Conservation (phyloP, 2,113 vertebrate species). For the Ophthalmolycus amberensis region DNA sequence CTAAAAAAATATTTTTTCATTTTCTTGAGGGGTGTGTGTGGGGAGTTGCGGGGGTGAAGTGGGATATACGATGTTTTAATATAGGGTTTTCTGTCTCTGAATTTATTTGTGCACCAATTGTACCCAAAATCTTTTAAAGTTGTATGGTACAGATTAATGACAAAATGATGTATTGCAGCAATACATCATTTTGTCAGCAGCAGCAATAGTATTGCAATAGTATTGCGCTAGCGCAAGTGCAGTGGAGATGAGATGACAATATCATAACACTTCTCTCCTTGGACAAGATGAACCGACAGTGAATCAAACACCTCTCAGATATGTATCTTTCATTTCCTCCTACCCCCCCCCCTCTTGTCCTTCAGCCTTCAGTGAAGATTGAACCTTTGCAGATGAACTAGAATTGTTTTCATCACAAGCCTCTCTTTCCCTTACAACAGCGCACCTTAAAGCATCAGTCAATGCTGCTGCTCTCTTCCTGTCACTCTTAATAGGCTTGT, state of each 20-base stretch:
- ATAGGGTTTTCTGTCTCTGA: background rate
- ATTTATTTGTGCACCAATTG: background rate
- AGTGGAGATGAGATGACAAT: constrained; percentile 14
- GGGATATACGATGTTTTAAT: background rate
- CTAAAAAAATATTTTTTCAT: background rate
- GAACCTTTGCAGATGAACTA: constrained; percentile 32
- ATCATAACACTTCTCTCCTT: constrained; percentile 24
- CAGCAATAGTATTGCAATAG: too few species aligned
- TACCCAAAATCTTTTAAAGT: constrained; percentile 2
- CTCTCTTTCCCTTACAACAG: constrained; percentile 6
- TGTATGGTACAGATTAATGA: constrained; percentile 11
- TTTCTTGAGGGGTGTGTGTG: background rate
- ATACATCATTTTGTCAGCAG: too few species aligned
- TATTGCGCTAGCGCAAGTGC: background rate
- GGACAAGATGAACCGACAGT: constrained; percentile 14
- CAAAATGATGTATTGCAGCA: constrained; percentile 25
- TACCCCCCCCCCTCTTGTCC: constrained; percentile 46
- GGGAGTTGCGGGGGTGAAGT: background rate
- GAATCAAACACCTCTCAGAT: constrained; percentile 60
- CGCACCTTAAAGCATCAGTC: background rate
- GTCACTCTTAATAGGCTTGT: constrained; percentile 6
- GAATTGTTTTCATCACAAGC: constrained; percentile 40
- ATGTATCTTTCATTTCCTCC: constrained; percentile 74
- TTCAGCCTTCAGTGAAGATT: constrained; percentile 51
- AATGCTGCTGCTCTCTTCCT: constrained; percentile 13